A percentile compares a stretch with the other conserved stretches of the same genome.
Conservation (phyloP, 2,113 vertebrate species). For the Austrofundulus limnaeus region DNA sequence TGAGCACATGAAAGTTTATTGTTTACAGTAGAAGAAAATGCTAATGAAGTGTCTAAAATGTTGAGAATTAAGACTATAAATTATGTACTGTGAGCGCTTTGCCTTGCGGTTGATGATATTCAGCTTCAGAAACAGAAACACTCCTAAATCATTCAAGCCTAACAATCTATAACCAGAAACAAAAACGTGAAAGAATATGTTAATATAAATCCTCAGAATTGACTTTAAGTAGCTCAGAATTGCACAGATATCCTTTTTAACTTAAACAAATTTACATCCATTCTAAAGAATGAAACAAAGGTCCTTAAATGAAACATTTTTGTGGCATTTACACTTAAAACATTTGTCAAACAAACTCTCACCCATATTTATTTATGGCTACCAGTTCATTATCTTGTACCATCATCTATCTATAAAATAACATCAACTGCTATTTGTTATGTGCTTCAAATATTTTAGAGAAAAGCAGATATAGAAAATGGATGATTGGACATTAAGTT, state of each 20-base stretch:
- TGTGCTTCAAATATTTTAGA: too few species aligned
- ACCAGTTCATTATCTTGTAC: conserved; percentile 59
- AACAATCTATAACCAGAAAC: background rate
- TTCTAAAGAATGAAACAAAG: conserved; percentile 34
- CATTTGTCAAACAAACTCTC: conserved; percentile 18
- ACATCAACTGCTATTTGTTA: conserved; percentile 18
- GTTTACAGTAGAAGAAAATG: background rate
- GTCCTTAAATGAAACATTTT: background rate
- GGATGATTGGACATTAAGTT: background rate
- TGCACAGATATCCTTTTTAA: conserved; percentile 47
- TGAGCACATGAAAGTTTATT: background rate
- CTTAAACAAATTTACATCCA: conserved; percentile 66
- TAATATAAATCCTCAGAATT: conserved; percentile 38
- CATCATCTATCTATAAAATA: conserved; percentile 45
- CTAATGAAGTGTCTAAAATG: background rate
- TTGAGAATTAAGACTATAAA: background rate
- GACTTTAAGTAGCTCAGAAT: conserved; percentile 17
- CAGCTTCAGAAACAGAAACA: background rate
- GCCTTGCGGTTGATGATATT: background rate
- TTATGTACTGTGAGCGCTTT: background rate
- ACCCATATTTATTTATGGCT: conserved; percentile 16
- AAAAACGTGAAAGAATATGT: conserved; percentile 32
- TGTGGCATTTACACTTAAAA: conserved; percentile 42
- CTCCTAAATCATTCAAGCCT: background rate
- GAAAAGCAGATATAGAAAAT: background rate